phyloP scores from a whole-genome alignment of 2,113 vertebrate genomes.

The Noturus placidus region DNA sequence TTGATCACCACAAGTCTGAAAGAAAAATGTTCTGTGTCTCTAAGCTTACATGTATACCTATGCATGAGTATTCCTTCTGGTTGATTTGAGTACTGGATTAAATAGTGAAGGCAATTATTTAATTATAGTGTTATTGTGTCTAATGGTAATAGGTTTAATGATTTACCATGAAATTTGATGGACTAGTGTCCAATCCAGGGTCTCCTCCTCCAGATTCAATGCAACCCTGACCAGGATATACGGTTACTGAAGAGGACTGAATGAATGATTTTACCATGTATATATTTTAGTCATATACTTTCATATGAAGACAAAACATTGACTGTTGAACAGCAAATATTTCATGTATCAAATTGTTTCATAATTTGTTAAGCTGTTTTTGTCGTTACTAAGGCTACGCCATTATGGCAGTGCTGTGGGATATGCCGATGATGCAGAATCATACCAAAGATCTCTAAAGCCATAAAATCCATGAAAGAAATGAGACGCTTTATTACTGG shows the following conservation, averaged over 20 bases:
- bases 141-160: slow-evolving; percentile 59
- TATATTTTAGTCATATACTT: slow-evolving; percentile 52
- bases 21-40: not conserved
- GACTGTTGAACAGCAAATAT: not conserved
- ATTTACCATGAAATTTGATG: not conserved
- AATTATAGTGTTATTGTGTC: slow-evolving; percentile 42
- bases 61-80: not conserved
- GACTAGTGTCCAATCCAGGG: not conserved
- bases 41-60: not conserved
- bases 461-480: slow-evolving; percentile 60
- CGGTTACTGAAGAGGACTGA: not conserved
- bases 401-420: slow-evolving; percentile 53
- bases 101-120: not conserved
- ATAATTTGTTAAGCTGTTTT: not conserved
- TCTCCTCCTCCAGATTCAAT: not conserved
- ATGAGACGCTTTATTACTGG: slow-evolving; percentile 25
- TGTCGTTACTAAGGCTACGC: not conserved
- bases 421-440: slow-evolving; percentile 29
- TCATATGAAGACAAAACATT: slow-evolving; percentile 21
- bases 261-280: slow-evolving; percentile 67
- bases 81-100: slow-evolving; percentile 7
- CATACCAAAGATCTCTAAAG: slow-evolving; percentile 58
- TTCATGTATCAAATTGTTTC: not conserved
- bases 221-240: not conserved
- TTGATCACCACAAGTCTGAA: too few relatives aligned